These are phyloP conservation scores for Columba guinea DNA, from an alignment of 2,797 vertebrate genomes.

Conservation along the genomic window DNA sequence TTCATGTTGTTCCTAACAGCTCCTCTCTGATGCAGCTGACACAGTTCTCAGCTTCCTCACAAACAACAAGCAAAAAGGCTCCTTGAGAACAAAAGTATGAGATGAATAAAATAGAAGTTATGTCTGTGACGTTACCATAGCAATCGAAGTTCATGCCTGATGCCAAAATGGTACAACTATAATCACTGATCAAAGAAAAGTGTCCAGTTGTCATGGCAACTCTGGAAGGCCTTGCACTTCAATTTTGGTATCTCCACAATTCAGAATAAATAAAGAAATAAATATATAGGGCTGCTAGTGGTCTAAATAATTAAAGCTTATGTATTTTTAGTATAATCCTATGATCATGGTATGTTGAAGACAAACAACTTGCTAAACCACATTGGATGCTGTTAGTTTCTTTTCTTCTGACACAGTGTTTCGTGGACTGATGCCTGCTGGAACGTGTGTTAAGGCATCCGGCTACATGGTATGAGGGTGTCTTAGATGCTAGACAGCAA, in stretches of 20 bases:
- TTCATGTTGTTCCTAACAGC: background rate
- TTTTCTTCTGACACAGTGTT: background rate
- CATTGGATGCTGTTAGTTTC: background rate
- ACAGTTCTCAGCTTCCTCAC: constrained; percentile 47
- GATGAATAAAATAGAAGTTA: constrained; percentile 34
- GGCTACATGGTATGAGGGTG: background rate
- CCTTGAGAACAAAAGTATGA: constrained; percentile 4
- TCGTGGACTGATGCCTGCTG: constrained; percentile 38
- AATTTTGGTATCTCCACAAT: background rate
- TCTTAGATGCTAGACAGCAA: background rate
- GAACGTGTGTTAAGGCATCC: background rate
- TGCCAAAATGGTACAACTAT: constrained; percentile 40
- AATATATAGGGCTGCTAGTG: background rate
- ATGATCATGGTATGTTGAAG: background rate
- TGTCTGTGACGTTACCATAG: constrained; percentile 58
- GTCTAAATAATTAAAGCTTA: background rate
- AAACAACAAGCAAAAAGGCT: background rate
- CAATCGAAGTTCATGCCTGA: constrained; percentile 48
- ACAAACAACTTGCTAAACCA: background rate
- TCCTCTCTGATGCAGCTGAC: constrained; percentile 17
- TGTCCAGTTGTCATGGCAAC: constrained; percentile 53
- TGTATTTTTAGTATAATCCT: background rate
- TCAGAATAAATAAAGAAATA: background rate
- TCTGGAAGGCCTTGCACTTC: background rate
- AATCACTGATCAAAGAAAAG: constrained; percentile 46